Evolutionary conservation across 2,888 invertebrate genomes (phyloP).

Genomic region (Automeris io): DNA sequence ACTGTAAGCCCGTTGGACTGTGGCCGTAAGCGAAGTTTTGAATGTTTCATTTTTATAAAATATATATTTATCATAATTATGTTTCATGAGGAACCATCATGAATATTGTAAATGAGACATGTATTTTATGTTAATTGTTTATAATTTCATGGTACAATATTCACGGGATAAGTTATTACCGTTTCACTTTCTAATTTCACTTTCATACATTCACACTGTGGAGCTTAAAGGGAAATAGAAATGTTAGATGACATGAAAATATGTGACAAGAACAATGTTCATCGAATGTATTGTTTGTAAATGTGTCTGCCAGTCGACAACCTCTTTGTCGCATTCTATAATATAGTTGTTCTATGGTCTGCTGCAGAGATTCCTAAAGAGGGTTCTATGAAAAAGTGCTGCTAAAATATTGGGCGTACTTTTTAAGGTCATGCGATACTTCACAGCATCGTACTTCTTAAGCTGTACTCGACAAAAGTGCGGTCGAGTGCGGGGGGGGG

Average conservation of each 20-base stretch:
- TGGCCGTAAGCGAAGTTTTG: background rate
- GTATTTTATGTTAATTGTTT: background rate
- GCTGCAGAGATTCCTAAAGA: background rate
- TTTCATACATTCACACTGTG: background rate
- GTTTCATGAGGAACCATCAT: background rate
- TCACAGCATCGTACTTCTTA: too few relatives aligned
- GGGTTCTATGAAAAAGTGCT: too few relatives aligned
- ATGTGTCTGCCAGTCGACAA: background rate
- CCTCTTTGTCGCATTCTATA: background rate
- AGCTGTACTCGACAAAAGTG: too few relatives aligned
- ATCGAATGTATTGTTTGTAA: background rate
- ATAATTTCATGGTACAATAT: background rate
- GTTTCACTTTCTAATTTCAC: constrained; percentile 1
- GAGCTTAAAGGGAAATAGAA: background rate
- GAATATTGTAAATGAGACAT: background rate
- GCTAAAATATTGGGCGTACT: too few relatives aligned
- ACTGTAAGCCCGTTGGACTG: background rate
- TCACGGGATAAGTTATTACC: background rate
- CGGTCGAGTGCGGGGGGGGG: too few relatives aligned
- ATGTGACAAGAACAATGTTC: background rate
- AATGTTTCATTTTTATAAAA: background rate
- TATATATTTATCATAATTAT: background rate
- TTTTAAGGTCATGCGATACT: too few relatives aligned
- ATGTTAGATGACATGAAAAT: too few relatives aligned
- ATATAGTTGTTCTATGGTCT: background rate